Evolutionary conservation across 2,797 vertebrate species (phyloP).

Genomic region (Muscicapa comitata): DNA sequence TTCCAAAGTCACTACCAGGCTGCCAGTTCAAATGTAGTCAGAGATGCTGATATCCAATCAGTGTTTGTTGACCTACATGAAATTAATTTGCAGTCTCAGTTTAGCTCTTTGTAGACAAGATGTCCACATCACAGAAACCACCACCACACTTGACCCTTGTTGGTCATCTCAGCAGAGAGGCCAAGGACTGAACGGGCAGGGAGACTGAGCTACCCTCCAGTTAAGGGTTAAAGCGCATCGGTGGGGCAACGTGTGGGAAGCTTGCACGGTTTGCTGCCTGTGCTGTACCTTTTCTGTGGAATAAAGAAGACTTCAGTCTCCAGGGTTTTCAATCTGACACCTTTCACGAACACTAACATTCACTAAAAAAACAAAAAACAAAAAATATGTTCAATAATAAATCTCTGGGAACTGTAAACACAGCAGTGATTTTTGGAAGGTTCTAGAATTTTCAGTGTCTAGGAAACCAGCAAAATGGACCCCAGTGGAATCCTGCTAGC

Average conservation of each 20-base stretch:
- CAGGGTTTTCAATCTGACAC: constrained; percentile 71
- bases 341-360: constrained; percentile 69
- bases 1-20: constrained; percentile 43
- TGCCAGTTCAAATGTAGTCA: constrained; percentile 38
- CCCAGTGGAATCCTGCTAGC: constrained; percentile 18
- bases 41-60: constrained; percentile 33
- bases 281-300: constrained; percentile 71
- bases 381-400: constrained; percentile 66
- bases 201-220: constrained; percentile 66
- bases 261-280: constrained; percentile 60
- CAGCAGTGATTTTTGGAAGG: constrained; percentile 35
- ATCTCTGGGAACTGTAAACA: constrained; percentile 48
- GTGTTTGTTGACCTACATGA: constrained; percentile 54
- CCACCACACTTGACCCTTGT: constrained; percentile 50
- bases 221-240: constrained; percentile 48
- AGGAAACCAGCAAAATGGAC: constrained; percentile 37
- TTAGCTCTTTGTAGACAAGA: constrained; percentile 38
- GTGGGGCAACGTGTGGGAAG: constrained; percentile 61
- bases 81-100: constrained; percentile 49
- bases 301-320: constrained; percentile 73
- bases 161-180: constrained; percentile 45
- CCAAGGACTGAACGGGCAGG: constrained; percentile 51
- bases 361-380: constrained; percentile 71
- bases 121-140: constrained; percentile 57
- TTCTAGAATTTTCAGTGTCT: constrained; percentile 30